phyloP scores from a whole-genome alignment of 2,888 invertebrate species.

The Drosophila birchii region DNA sequence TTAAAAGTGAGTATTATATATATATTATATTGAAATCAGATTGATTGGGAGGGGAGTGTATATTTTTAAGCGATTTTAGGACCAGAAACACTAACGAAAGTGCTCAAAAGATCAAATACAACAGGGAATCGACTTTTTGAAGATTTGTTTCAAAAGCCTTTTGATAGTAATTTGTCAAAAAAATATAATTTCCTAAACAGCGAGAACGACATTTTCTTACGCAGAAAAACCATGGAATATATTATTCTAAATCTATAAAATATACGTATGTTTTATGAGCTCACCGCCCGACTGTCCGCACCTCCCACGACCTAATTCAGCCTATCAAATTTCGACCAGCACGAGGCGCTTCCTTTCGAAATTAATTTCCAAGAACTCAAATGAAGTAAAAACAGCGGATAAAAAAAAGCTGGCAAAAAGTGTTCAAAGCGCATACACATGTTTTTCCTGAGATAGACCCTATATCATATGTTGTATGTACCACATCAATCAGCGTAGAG shows the following conservation, averaged over 20 bases:
- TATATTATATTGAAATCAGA: background rate
- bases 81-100: no score
- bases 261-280: constrained; percentile 7
- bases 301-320: constrained; percentile 18
- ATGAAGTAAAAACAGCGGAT: constrained; percentile 22
- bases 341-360: background rate
- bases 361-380: constrained; percentile 39
- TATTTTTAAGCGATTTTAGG: background rate
- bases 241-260: background rate
- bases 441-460: constrained; percentile 26
- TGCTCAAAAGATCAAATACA: no score
- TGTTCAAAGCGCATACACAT: constrained; percentile 43
- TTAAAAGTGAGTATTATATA: constrained; percentile 87
- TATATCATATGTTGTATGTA: constrained; percentile 61
- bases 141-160: background rate
- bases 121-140: background rate
- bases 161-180: background rate
- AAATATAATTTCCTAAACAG: background rate
- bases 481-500: constrained; percentile 67
- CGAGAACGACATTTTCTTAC: background rate
- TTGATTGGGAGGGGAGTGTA: background rate
- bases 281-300: constrained; percentile 1
- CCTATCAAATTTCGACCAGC: constrained; percentile 25
- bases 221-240: background rate
- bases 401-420: constrained; percentile 17